Conservation (phyloP, 53 echinoderm and acorn worm species). For the Temnopleurus reevesii region DNA sequence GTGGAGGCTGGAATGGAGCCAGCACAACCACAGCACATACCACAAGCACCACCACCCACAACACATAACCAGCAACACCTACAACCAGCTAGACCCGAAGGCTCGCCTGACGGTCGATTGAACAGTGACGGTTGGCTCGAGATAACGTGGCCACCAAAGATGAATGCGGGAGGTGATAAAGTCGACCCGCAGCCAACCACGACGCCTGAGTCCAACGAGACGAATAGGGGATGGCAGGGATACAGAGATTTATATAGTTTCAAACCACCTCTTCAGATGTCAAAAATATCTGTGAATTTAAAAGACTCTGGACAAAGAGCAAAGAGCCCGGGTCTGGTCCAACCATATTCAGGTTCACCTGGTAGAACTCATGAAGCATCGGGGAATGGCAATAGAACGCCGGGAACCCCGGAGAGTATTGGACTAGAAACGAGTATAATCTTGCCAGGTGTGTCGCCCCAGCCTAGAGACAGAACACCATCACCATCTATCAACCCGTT, state of each 20-base stretch:
- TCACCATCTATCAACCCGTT: conserved; percentile 49
- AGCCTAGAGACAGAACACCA: conserved; percentile 21
- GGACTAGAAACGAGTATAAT: conserved; percentile 52
- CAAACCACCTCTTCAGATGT: conserved; percentile 33
- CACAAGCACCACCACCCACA: background rate
- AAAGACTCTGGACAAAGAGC: background rate
- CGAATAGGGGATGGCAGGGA: conserved; percentile 4
- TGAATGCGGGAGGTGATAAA: background rate
- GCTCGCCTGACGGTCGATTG: background rate
- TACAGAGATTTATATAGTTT: conserved; percentile 32
- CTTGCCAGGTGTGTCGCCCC: conserved; percentile 54
- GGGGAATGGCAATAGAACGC: conserved; percentile 51
- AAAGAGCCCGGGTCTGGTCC: background rate
- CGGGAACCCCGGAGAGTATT: conserved; percentile 42
- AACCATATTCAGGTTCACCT: conserved; percentile 15
- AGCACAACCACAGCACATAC: background rate
- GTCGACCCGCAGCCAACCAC: background rate
- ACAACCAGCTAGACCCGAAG: background rate
- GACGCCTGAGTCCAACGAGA: background rate
- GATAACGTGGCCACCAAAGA: conserved; percentile 28
- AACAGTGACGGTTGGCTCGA: conserved; percentile 50
- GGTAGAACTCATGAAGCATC: conserved; percentile 18
- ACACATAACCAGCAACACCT: background rate
- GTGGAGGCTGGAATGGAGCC: conserved; percentile 49
- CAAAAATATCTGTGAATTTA: conserved; percentile 42